These are phyloP conservation scores for Oryzias melastigma DNA, from an alignment of 2,113 vertebrate genomes.

Conservation along the genomic window DNA sequence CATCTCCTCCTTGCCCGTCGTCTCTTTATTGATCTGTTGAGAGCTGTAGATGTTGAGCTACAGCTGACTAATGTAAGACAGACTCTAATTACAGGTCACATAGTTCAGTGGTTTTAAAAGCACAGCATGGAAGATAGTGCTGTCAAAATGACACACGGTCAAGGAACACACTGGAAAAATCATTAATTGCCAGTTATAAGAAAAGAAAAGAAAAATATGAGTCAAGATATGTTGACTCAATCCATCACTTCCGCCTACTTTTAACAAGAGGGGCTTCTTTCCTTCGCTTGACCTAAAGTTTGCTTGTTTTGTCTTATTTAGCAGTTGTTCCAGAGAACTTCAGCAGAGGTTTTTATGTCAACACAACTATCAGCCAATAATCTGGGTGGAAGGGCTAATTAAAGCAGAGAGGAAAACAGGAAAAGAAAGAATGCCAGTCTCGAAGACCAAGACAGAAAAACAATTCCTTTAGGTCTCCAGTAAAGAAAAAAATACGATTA, in stretches of 20 bases:
- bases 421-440: background rate
- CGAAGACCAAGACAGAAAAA: background rate
- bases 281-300: background rate
- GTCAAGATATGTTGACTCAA: background rate
- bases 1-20: conserved; percentile 21
- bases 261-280: background rate
- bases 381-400: background rate
- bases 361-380: background rate
- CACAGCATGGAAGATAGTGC: background rate
- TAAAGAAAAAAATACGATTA: too few species aligned
- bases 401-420: conserved; percentile 2
- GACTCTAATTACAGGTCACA: conserved; percentile 55
- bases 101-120: conserved; percentile 32
- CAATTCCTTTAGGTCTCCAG: too few species aligned
- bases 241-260: too few species aligned
- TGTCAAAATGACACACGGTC: background rate
- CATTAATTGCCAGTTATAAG: background rate
- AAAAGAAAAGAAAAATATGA: conserved; percentile 2
- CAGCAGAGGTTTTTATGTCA: conserved; percentile 23
- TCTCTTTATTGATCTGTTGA: conserved; percentile 56
- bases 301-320: background rate
- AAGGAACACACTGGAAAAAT: conserved; percentile 5
- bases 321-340: background rate
- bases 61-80: conserved; percentile 29
- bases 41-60: conserved; percentile 31